Base-by-base conservation (phyloP, 1,140 invertebrate genomes). In the Venustaconcha ellipsiformis region DNA sequence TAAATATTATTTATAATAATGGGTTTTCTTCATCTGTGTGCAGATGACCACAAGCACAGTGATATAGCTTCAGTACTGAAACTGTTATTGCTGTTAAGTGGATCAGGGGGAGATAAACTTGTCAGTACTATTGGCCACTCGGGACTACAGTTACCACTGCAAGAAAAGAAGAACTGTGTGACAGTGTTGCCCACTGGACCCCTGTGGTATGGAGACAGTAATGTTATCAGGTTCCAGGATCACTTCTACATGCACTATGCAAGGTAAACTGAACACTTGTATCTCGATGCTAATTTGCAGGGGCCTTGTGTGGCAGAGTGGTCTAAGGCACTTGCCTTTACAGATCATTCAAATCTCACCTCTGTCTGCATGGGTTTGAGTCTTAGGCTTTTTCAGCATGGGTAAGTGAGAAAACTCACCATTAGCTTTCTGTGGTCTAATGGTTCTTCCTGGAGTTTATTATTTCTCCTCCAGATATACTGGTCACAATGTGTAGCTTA, bases 191-290 rank as follows among this genome's bases (percentile, higher is more conserved):
- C 84, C 13, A 71, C 64, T 13, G 84, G 84, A 57, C 84, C 84
- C 4, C 57, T 78, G 20, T 72, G 70, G 48, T 86, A 82, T 78
- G 79, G 83, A 26, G 84, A 86, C 63, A 80, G 71, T 18, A 65
- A 70, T 57, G 67, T 80, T 14, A 58, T 68, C 18, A 65, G 65
- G 30, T 75, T 75, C 17, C 58, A 76, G 62, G 66, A 69, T 20
- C 70, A 67, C 17, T 76, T 71, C 66, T 84, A 83, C 62, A 84
- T 82, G 80, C 83, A 84, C 62, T 84, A 82, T 72, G 76, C 80
- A 14, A 77, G 73, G 80, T 82, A 75, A 68, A 70, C 57, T 74
- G 14, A 20, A 56, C 63, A 37, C 14, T 17, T 30, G 58, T 18
- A 55, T 23, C 15, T 14, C 0, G 26, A 17, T 48, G 56, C 63